Base-by-base conservation (phyloP, 1,140 invertebrate species). In the Trachymyrmex cornetzi region DNA sequence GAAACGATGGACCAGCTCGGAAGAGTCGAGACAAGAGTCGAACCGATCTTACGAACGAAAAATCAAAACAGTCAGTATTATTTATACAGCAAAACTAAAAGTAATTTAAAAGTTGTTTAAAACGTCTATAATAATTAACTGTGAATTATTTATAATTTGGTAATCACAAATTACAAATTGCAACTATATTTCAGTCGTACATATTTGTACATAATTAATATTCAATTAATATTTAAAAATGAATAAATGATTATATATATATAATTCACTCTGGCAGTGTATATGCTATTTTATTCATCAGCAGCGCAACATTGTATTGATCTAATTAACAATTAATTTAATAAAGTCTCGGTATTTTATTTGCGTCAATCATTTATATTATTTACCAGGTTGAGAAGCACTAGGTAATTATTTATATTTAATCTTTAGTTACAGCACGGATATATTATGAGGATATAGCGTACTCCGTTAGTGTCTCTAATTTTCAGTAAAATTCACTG, bases 1-100 rank as follows among this genome's bases (percentile, higher is more conserved):
- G 34, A 84, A 84, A 34, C 80, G 38, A 61, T 50, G 55, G 80
- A 74, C 55, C 55, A 84, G 69, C 69, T 75, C 80, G 19, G 80
- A 84, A 50, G 69, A 84, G 1, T 84, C 69, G 2, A 74, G 24
- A 16, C 80, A 84, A 50, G 69, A 84, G 3, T 84, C 69, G 2
- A 74, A 38, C 12, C 80, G 67, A 50, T 16, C 38, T 7, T 61
- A 82, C 14, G 44, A 3, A 24, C 80, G 27, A 12, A 38, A 84
- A 12, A 50, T 74, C 19, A 84, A 63, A 61, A 44, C 48, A 66
- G 79, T 81, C 55, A 44, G 79, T 81, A 81, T 44, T 50, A 27
- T 34, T 48, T 64, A 12, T 7, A 9, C 4, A 16, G 3, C 16
- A 64, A 30, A 77, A 48, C 44, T 61, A 74, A 34, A 74, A 19